Evolutionary conservation across 2,888 invertebrate species (phyloP).

Genomic region (Ecliptopera silaceata): DNA sequence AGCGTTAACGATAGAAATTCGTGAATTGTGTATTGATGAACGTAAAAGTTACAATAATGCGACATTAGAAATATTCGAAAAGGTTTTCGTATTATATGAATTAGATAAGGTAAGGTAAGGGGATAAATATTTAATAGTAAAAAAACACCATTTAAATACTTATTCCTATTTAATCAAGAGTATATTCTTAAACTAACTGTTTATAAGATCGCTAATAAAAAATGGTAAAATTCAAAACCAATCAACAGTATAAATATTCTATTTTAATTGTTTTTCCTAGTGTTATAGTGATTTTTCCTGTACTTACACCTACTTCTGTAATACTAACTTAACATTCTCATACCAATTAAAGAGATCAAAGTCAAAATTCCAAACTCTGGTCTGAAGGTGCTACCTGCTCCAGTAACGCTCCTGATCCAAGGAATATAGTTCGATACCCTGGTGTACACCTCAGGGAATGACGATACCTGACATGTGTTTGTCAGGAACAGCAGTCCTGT

Average conservation of each 20-base stretch:
- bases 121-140: too few species aligned
- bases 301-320: too few species aligned
- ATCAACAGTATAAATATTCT: neutral
- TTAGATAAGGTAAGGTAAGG: too few species aligned
- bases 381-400: conserved; percentile 44
- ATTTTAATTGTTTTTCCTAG: neutral
- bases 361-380: conserved; percentile 44
- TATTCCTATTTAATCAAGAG: too few species aligned
- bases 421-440: conserved; percentile 54
- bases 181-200: too few species aligned
- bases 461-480: conserved; percentile 39
- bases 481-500: conserved; percentile 51
- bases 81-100: too few species aligned
- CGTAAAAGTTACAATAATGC: too few species aligned
- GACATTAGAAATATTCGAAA: too few species aligned
- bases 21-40: neutral
- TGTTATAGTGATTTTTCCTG: too few species aligned
- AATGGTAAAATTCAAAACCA: too few species aligned
- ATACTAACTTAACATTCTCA: conserved; percentile 38
- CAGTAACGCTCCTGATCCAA: conserved; percentile 52
- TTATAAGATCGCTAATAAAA: too few species aligned
- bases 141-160: too few species aligned
- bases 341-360: conserved; percentile 40
- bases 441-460: conserved; percentile 57
- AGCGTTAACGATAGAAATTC: neutral